Conservation (phyloP, 2,797 vertebrate species). For the Eupleurogrammus muticus region DNA sequence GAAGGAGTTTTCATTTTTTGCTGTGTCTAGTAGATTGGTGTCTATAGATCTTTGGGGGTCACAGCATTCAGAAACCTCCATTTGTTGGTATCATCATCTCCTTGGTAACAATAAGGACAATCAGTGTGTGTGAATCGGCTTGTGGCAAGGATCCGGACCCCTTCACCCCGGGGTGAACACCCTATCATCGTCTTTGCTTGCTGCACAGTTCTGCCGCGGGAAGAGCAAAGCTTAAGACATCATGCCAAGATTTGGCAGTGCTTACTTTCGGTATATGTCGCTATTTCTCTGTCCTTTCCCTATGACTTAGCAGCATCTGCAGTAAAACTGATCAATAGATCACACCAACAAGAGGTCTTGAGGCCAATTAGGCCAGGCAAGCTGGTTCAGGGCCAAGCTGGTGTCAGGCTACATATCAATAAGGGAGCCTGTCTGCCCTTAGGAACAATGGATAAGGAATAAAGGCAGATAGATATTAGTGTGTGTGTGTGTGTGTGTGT, state of each 20-base stretch:
- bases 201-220: conserved; percentile 44
- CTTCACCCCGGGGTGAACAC: conserved; percentile 63
- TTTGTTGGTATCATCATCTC: conserved; percentile 68
- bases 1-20: conserved; percentile 64
- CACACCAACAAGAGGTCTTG: conserved; percentile 75
- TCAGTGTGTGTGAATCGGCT: conserved; percentile 70
- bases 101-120: conserved; percentile 72
- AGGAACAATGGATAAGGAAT: conserved; percentile 61
- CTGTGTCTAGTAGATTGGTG: conserved; percentile 44
- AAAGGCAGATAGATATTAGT: conserved; percentile 41
- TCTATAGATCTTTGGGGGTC: conserved; percentile 73
- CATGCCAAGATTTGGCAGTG: conserved; percentile 59
- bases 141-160: conserved; percentile 57
- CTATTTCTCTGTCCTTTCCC: conserved; percentile 55
- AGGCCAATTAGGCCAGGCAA: conserved; percentile 76
- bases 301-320: conserved; percentile 66
- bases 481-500: background rate
- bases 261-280: conserved; percentile 58
- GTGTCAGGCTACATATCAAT: conserved; percentile 70
- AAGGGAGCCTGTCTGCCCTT: conserved; percentile 63
- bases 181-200: conserved; percentile 58
- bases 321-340: conserved; percentile 75
- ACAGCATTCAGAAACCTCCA: conserved; percentile 70
- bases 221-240: conserved; percentile 69
- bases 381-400: conserved; percentile 46